Base-by-base conservation (phyloP, 2,113 vertebrate genomes). In the Hystrix cristata region DNA sequence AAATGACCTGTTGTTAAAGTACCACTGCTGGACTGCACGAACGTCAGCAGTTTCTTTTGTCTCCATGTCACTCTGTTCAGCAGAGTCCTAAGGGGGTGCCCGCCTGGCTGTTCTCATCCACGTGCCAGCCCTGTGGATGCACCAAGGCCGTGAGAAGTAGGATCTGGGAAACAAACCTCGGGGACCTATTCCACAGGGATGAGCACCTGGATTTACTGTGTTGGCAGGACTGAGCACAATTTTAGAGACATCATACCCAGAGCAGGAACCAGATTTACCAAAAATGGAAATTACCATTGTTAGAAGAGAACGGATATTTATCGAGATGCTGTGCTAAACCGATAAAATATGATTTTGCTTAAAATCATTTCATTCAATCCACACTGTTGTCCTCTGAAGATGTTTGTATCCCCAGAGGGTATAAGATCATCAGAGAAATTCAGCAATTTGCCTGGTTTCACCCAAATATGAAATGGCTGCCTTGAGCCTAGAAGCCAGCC, bases 361-460 rank as follows among this genome's bases (percentile, higher is more conserved):
- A 62, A 90, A 79, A 69, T 74, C 7, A 53, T 62, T 62, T 88
- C 25, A 76, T 80, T 69, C 65, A 79, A 76, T 51, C 18, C 19
- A 84, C 31, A 72, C 5, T 83, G 43, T 86, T 83, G 82, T 90
- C 12, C 43, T 94, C 82, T 92, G 57, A 94, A 87, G n/a, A 34
- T 74, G 48, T 80, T 62, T 91, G 29, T 48, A 65, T 72, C 6
- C 4, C 16, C 19, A 62, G 18, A 9, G 48, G 69, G 4, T 51
- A 27, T 67, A 85, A 82, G 46, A 48, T 83, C 46, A 85, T 57
- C 48, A 71, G 31, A 69, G n/a, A 13, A 16, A 78, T 81, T 91
- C 31, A 55, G 55, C 7, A 10, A 74, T 65, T 76, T 76, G 12
- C 25, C 3, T 11, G 43, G 12, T 82, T 83, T 92, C 29, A 92